Conservation (phyloP, 2,797 vertebrate species). For the Xenopus petersii region DNA sequence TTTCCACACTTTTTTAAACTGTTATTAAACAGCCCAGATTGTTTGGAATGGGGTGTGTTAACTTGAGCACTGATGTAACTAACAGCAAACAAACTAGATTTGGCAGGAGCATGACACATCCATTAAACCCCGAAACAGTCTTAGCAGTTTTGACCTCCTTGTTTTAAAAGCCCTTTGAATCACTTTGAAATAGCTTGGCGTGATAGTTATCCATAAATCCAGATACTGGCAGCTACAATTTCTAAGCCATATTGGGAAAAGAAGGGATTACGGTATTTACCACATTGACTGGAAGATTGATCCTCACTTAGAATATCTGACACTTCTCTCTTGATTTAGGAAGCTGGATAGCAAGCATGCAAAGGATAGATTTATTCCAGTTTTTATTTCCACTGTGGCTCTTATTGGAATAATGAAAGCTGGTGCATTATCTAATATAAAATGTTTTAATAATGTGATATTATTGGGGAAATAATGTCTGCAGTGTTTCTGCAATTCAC, state of each 20-base stretch:
- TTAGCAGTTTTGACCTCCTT: constrained; percentile 48
- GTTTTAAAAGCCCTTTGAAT: constrained; percentile 47
- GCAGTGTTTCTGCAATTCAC: too few species aligned
- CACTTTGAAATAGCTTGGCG: constrained; percentile 51
- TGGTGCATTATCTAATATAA: constrained; percentile 3
- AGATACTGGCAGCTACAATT: constrained; percentile 60
- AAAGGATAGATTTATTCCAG: constrained; percentile 63
- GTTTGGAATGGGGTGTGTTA: constrained; percentile 8
- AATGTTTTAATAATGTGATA: too few species aligned
- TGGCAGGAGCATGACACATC: constrained; percentile 19
- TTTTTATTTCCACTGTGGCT: constrained; percentile 36
- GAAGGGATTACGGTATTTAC: constrained; percentile 69
- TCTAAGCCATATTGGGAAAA: constrained; percentile 54
- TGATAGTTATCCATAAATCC: constrained; percentile 66
- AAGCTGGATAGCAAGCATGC: constrained; percentile 56
- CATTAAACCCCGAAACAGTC: neutral
- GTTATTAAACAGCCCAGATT: constrained; percentile 28
- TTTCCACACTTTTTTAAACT: constrained; percentile 8
- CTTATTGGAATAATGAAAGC: constrained; percentile 42
- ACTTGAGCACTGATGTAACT: constrained; percentile 30
- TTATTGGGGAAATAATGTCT: too few species aligned
- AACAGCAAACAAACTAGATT: constrained; percentile 32
- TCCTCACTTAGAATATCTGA: constrained; percentile 63
- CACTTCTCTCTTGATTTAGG: constrained; percentile 68
- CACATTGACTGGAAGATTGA: constrained; percentile 68